Conservation (phyloP, 2,113 vertebrate genomes). For the Tragelaphus strepsiceros region DNA sequence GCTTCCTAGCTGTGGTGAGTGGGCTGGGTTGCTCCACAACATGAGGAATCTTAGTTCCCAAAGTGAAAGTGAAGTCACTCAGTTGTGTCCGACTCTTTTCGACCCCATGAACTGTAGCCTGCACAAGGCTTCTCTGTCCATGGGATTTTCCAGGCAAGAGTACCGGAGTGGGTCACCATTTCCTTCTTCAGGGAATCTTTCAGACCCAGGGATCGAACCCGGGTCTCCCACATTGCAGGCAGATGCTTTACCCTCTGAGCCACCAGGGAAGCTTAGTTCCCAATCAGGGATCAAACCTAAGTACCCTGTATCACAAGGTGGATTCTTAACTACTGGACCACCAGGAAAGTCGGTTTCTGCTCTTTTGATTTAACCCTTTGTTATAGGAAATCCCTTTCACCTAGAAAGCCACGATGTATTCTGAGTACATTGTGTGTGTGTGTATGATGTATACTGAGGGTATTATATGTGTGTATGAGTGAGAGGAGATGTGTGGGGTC, state of each 20-base stretch:
- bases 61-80: neutral
- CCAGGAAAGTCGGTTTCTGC: neutral
- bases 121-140: neutral
- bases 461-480: too few relatives aligned
- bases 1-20: neutral
- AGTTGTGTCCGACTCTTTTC: neutral
- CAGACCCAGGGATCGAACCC: neutral
- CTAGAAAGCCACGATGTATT: neutral
- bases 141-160: neutral
- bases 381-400: neutral
- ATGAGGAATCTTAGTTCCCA: neutral
- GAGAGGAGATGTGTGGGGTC: neutral
- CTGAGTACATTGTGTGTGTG: too few relatives aligned
- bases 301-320: neutral
- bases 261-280: neutral
- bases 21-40: neutral
- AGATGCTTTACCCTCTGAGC: neutral
- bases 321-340: neutral
- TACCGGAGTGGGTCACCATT: fast-evolving
- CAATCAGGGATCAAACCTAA: neutral
- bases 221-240: fast-evolving
- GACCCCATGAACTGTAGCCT: neutral
- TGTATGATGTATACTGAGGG: too few relatives aligned
- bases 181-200: neutral
- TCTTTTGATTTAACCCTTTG: neutral